Evolutionary conservation across 2,888 invertebrate species (phyloP).

Genomic region (Mystacides longicornis): DNA sequence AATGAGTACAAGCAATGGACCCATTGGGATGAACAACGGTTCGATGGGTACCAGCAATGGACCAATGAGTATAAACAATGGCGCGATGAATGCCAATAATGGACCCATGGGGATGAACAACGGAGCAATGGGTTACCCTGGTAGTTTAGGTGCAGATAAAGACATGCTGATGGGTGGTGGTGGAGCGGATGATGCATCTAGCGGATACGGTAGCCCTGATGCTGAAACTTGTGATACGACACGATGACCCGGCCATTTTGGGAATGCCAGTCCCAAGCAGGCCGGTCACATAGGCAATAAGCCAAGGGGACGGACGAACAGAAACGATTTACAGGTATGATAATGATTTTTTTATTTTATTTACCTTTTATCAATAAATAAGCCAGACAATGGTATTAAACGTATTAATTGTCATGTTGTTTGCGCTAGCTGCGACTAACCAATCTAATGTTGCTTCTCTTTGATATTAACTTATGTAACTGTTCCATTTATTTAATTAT

Average conservation of each 20-base stretch:
- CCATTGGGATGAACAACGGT: constrained; percentile 29
- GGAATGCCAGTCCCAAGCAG: constrained; percentile 22
- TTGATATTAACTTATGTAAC: no score
- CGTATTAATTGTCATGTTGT: no score
- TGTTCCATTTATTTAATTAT: no score
- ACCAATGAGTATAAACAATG: constrained; percentile 19
- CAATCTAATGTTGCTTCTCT: no score
- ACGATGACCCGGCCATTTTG: constrained; percentile 38
- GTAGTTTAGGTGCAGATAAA: constrained; percentile 34
- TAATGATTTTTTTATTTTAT: neutral
- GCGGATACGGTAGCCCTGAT: constrained; percentile 74
- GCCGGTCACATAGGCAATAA: constrained; percentile 17
- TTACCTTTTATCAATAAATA: no score
- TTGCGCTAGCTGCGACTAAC: no score
- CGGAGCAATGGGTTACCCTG: constrained; percentile 29
- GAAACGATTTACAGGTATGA: constrained; percentile 22
- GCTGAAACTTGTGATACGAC: constrained; percentile 53
- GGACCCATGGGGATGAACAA: constrained; percentile 34
- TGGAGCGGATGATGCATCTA: constrained; percentile 63
- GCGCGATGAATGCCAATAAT: constrained; percentile 29
- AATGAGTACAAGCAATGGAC: constrained; percentile 10
- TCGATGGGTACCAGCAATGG: constrained; percentile 37
- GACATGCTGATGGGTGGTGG: constrained; percentile 40
- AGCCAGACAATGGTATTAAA: no score
- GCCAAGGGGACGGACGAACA: constrained; percentile 19